Percentiles rank a stretch among this genome's conserved stretches.
Conservation (phyloP, 1,140 invertebrate species). For the Branchinecta lindahli region DNA sequence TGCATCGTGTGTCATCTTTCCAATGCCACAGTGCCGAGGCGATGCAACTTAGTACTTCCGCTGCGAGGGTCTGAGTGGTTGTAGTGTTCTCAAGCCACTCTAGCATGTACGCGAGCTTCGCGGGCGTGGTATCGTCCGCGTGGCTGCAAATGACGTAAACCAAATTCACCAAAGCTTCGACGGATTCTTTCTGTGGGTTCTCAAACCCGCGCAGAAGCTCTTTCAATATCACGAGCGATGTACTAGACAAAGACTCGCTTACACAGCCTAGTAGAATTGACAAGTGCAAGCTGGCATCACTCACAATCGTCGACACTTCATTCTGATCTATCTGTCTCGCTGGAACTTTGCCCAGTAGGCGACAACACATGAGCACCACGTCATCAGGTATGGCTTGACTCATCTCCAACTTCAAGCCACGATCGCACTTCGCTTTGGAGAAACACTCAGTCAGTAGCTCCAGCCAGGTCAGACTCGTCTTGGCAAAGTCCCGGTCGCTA, state of each 20-base stretch:
- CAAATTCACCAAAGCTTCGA: neutral
- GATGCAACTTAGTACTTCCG: neutral
- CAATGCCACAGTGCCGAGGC: neutral
- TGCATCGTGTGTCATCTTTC: neutral
- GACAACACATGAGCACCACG: neutral
- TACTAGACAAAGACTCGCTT: neutral
- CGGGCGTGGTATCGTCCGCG: neutral
- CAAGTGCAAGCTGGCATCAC: neutral
- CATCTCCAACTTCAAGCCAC: neutral
- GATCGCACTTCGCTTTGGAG: conserved; percentile 31
- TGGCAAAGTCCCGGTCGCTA: conserved; percentile 29
- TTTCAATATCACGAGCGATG: neutral
- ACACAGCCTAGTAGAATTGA: neutral
- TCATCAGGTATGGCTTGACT: neutral
- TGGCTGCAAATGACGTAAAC: neutral
- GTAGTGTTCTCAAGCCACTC: neutral
- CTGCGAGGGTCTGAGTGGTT: neutral
- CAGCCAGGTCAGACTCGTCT: conserved; percentile 45
- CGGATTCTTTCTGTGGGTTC: neutral
- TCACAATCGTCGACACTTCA: neutral
- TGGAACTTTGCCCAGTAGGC: neutral
- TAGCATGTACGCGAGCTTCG: neutral
- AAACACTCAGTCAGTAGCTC: conserved; percentile 49
- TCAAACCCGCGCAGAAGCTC: neutral
- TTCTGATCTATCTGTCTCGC: neutral